Conservation (phyloP, 2,888 invertebrate genomes). For the Synergus umbraculus region DNA sequence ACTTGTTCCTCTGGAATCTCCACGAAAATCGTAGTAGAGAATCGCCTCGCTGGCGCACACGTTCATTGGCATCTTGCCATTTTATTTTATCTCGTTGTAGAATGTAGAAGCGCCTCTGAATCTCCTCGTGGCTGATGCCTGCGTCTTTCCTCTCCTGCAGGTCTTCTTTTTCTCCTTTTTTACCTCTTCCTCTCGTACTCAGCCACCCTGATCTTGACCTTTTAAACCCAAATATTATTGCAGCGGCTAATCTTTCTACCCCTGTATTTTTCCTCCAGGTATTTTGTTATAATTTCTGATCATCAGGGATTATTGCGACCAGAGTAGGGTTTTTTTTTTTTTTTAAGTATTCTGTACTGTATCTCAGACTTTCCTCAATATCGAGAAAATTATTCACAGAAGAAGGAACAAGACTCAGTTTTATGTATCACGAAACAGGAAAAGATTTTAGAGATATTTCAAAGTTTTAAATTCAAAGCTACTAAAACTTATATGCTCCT, state of each 20-base stretch:
- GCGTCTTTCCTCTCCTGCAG: constrained; percentile 50
- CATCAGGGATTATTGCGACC: neutral
- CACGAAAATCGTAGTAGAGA: constrained; percentile 58
- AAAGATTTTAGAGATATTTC: neutral
- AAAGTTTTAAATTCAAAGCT: neutral
- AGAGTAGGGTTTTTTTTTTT: too few species aligned
- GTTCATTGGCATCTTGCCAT: constrained; percentile 68
- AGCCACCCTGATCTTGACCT: constrained; percentile 64
- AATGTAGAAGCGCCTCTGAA: constrained; percentile 44
- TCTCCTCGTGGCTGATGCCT: constrained; percentile 57
- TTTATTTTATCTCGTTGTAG: constrained; percentile 53
- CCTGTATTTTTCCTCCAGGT: constrained; percentile 30
- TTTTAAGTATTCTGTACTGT: neutral
- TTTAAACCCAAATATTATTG: constrained; percentile 56
- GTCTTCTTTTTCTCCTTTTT: constrained; percentile 30
- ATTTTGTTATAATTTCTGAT: constrained; percentile 30
- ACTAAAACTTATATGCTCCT: neutral
- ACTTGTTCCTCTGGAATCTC: constrained; percentile 47
- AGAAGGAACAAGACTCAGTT: too few species aligned
- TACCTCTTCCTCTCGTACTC: constrained; percentile 33
- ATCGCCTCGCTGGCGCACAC: constrained; percentile 59
- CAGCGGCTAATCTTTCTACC: constrained; percentile 49
- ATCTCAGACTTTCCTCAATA: neutral
- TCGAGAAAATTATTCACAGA: neutral
- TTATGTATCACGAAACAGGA: too few species aligned